phyloP scores from a whole-genome alignment of 2,888 invertebrate genomes.

The Elegia similella region DNA sequence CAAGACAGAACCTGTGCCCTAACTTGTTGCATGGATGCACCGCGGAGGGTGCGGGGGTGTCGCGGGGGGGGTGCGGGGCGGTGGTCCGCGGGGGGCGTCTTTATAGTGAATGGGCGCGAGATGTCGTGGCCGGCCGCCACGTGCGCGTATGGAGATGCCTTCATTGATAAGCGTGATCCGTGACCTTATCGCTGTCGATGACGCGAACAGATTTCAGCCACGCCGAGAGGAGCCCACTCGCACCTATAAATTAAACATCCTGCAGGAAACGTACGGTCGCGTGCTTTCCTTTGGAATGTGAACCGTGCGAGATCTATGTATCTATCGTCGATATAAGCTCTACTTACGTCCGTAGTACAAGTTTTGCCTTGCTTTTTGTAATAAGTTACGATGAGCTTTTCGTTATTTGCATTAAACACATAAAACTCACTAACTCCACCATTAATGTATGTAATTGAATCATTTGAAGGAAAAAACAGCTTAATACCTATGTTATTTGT shows the following conservation, averaged over 20 bases:
- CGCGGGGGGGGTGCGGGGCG: slow-evolving; percentile 38
- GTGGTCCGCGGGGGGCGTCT: slow-evolving; percentile 55
- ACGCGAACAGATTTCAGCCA: slow-evolving; percentile 41
- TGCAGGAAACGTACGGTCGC: background rate
- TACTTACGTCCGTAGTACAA: too few relatives aligned
- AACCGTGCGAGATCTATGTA: background rate
- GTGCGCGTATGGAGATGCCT: slow-evolving; percentile 78
- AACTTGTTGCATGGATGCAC: slow-evolving; percentile 81
- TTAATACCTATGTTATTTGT: too few relatives aligned
- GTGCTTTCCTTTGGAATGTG: background rate
- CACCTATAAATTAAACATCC: background rate
- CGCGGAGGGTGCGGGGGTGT: slow-evolving; percentile 58
- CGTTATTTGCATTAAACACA: too few relatives aligned
- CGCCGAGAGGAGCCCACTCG: background rate
- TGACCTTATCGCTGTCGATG: slow-evolving; percentile 72
- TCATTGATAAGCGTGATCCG: slow-evolving; percentile 78
- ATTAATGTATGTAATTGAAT: too few relatives aligned
- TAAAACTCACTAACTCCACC: too few relatives aligned
- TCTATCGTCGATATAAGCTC: background rate
- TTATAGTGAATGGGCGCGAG: slow-evolving; percentile 81
- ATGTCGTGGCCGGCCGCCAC: slow-evolving; percentile 76
- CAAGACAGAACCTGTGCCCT: slow-evolving; percentile 68
- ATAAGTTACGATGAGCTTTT: too few relatives aligned
- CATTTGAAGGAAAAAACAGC: too few relatives aligned
- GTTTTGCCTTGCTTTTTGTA: too few relatives aligned